These are phyloP conservation scores for Panagrolaimus sp. DNA, from an alignment of 1,140 invertebrate genomes.

Conservation along the genomic window DNA sequence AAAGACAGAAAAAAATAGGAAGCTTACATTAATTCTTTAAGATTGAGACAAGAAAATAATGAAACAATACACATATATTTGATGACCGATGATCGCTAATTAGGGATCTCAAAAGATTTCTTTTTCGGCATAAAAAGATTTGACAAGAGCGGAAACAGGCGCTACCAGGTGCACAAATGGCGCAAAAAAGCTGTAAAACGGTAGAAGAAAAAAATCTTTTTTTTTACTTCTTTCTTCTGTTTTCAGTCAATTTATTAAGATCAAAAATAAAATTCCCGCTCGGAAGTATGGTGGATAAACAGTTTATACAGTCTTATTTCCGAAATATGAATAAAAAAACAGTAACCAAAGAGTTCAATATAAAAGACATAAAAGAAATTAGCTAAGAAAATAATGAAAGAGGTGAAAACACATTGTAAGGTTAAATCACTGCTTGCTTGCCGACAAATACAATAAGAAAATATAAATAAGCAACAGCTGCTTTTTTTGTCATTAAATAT, in stretches of 20 bases:
- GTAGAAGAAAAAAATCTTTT: too few relatives aligned
- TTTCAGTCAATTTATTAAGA: too few relatives aligned
- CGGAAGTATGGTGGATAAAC: conserved; percentile 11
- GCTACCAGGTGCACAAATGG: conserved; percentile 4
- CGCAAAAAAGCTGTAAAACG: too few relatives aligned
- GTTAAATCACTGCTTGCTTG: too few relatives aligned
- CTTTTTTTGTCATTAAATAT: not conserved
- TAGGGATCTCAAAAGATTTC: not conserved
- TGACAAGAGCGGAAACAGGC: not conserved
- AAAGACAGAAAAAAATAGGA: too few relatives aligned
- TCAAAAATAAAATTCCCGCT: too few relatives aligned
- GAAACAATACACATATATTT: conserved; percentile 8
- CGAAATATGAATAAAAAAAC: too few relatives aligned
- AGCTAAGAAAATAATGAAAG: too few relatives aligned
- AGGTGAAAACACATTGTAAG: too few relatives aligned
- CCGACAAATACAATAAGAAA: not conserved
- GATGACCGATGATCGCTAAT: not conserved
- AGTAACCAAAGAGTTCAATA: too few relatives aligned
- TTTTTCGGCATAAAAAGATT: not conserved
- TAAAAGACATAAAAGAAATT: too few relatives aligned
- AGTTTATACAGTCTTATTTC: not conserved
- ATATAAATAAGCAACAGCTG: not conserved
- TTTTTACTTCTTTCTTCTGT: too few relatives aligned
- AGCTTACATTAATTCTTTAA: not conserved
- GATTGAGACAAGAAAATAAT: not conserved